Percentiles rank a stretch among this genome's conserved stretches.
Evolutionary conservation across 2,888 invertebrate species (phyloP).

Genomic region (Germaria angustata): DNA sequence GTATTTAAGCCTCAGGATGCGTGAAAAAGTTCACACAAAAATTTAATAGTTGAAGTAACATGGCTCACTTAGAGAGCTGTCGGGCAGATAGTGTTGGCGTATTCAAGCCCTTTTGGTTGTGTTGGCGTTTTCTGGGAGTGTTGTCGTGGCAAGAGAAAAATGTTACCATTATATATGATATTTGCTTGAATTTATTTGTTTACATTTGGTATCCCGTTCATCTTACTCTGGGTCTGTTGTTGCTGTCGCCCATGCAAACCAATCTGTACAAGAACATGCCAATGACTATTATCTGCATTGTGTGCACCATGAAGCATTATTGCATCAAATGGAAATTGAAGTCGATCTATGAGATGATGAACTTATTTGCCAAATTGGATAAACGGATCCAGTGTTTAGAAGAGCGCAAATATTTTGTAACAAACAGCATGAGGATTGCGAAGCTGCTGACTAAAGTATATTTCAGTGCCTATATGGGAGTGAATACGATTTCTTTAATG

Average conservation of each 20-base stretch:
- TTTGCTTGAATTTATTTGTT: constrained; percentile 44
- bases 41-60: neutral
- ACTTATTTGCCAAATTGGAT: constrained; percentile 54
- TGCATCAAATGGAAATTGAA: constrained; percentile 58
- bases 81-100: constrained; percentile 47
- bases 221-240: constrained; percentile 53
- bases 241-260: constrained; percentile 30
- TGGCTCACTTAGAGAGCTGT: neutral
- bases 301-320: constrained; percentile 60
- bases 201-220: constrained; percentile 63
- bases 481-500: constrained; percentile 47
- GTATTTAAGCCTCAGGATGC: neutral
- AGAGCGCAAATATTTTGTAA: constrained; percentile 58
- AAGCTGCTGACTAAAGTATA: constrained; percentile 10
- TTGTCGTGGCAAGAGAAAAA: constrained; percentile 35
- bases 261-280: constrained; percentile 65
- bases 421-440: neutral
- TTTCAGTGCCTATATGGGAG: constrained; percentile 46
- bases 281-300: constrained; percentile 59
- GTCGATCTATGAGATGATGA: constrained; percentile 47
- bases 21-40: neutral
- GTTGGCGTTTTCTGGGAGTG: constrained; percentile 61
- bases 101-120: constrained; percentile 48
- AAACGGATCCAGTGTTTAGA: constrained; percentile 35
- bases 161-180: constrained; percentile 14